Percentiles rank a stretch among this genome's conserved stretches.
Evolutionary conservation across 2,113 vertebrate genomes (phyloP).

Genomic region (Mesocricetus auratus): DNA sequence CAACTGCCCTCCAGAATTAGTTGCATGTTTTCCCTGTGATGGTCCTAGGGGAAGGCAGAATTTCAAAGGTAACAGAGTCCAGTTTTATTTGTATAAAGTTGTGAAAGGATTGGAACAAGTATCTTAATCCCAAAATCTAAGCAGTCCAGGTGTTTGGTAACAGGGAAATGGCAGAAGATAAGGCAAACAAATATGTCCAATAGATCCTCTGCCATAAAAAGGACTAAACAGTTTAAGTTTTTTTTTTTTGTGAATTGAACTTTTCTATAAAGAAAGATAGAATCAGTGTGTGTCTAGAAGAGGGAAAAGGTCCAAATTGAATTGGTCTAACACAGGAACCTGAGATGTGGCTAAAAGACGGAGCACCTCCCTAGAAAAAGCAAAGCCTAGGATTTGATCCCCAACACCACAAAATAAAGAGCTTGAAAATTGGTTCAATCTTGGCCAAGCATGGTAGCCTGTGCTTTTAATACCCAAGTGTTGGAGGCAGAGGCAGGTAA

Average conservation of each 20-base stretch:
- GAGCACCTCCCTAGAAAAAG: not conserved
- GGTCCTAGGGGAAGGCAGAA: not conserved
- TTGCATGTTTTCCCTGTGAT: not conserved
- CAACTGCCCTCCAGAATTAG: not conserved
- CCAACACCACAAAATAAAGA: not conserved
- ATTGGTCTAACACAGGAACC: not conserved
- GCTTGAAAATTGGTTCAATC: not conserved
- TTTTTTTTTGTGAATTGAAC: not conserved
- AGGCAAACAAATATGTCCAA: not conserved
- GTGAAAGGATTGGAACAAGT: not conserved
- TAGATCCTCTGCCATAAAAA: not conserved
- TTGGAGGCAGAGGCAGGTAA: not conserved
- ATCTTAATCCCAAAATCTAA: not conserved
- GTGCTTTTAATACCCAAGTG: not conserved
- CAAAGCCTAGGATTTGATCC: not conserved
- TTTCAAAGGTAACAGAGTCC: not conserved
- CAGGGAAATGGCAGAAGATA: not conserved
- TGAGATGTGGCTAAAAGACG: not conserved
- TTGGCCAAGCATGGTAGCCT: not conserved
- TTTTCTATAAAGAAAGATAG: not conserved
- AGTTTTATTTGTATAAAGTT: slow-evolving; percentile 9
- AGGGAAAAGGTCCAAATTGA: not conserved
- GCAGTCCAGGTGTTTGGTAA: not conserved
- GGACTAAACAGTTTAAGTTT: not conserved
- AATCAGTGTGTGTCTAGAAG: not conserved